Conservation (phyloP, 2,888 invertebrate genomes). For the Xestia ashworthii region DNA sequence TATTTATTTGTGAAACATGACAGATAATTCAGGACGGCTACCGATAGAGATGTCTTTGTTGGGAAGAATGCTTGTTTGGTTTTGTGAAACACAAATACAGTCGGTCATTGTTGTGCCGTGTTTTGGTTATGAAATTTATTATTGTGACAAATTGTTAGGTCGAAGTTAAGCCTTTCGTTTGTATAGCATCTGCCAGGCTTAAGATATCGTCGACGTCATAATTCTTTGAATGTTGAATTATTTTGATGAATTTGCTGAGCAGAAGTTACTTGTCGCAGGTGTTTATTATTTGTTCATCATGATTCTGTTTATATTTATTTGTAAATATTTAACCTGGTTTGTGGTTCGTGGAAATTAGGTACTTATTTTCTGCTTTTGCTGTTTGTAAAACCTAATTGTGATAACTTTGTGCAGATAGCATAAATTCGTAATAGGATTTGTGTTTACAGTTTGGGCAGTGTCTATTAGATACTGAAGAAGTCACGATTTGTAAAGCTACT, state of each 20-base stretch:
- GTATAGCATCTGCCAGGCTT: conserved; percentile 78
- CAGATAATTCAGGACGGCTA: conserved; percentile 87
- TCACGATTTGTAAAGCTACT: background rate
- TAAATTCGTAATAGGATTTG: conserved; percentile 10
- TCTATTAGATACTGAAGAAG: conserved; percentile 1
- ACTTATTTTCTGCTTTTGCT: background rate
- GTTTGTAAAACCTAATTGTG: conserved; percentile 16
- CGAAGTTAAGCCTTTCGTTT: conserved; percentile 84
- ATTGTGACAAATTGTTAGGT: conserved; percentile 89
- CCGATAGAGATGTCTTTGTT: conserved; percentile 88
- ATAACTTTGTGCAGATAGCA: conserved; percentile 1
- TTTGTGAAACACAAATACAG: conserved; percentile 83
- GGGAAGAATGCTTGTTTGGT: conserved; percentile 83
- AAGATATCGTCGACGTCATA: conserved; percentile 71
- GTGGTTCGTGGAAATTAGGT: conserved; percentile 7
- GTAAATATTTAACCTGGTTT: conserved; percentile 8
- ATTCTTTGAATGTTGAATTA: conserved; percentile 73
- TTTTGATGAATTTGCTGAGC: conserved; percentile 68
- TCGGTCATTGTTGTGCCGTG: conserved; percentile 81
- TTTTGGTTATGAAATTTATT: conserved; percentile 88
- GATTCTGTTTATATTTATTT: conserved; percentile 44
- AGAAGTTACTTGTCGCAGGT: conserved; percentile 53
- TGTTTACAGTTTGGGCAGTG: background rate
- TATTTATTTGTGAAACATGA: conserved; percentile 89
- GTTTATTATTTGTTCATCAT: conserved; percentile 49